Conservation (phyloP, 2,888 invertebrate genomes). For the Epirrita christyi region DNA sequence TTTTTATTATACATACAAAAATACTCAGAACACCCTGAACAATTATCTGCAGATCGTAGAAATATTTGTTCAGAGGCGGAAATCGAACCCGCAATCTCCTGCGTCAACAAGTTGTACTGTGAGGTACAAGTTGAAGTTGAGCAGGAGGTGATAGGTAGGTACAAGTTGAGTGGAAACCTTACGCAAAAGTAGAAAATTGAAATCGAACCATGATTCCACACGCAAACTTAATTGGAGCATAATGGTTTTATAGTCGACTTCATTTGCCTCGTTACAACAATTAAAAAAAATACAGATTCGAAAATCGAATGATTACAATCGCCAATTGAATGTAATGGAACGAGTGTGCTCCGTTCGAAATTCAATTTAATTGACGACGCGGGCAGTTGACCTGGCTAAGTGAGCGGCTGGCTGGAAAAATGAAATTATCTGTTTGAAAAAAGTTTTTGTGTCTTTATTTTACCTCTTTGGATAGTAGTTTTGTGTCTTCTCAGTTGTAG, state of each 20-base stretch:
- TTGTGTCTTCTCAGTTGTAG: too few relatives aligned
- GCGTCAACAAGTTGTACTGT: too few relatives aligned
- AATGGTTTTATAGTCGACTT: constrained; percentile 29
- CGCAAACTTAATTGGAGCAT: constrained; percentile 22
- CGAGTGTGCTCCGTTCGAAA: constrained; percentile 44
- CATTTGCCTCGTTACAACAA: constrained; percentile 34
- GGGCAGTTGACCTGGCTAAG: constrained; percentile 38
- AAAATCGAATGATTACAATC: constrained; percentile 45
- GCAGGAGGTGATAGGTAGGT: too few relatives aligned
- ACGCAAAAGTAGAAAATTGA: constrained; percentile 1
- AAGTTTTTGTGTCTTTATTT: constrained; percentile 5
- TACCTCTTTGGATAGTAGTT: constrained; percentile 11
- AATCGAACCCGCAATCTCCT: too few relatives aligned
- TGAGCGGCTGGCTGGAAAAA: constrained; percentile 42
- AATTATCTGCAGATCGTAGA: too few relatives aligned
- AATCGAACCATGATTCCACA: constrained; percentile 17
- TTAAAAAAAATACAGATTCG: constrained; percentile 38
- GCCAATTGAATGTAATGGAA: constrained; percentile 46
- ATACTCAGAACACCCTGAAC: too few relatives aligned
- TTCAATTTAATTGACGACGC: constrained; percentile 43
- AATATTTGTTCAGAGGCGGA: too few relatives aligned
- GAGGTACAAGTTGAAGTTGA: too few relatives aligned
- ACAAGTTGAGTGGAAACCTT: not conserved
- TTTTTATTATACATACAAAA: too few relatives aligned
- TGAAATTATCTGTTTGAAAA: constrained; percentile 36